These are phyloP conservation scores for Argynnis bischoffii DNA, from an alignment of 2,888 invertebrate genomes.

Conservation along the genomic window DNA sequence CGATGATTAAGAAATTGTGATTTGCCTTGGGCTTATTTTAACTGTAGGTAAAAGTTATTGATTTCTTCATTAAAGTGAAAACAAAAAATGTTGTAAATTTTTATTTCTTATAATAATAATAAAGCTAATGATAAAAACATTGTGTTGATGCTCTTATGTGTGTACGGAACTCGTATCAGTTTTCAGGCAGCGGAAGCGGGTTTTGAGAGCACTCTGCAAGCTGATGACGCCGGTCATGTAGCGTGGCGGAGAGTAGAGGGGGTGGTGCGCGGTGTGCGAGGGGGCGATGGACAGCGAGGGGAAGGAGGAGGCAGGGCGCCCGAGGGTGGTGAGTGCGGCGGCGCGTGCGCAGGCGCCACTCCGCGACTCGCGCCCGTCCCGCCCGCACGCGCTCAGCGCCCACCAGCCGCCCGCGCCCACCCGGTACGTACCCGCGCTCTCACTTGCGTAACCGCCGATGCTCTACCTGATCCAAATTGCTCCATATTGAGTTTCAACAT, in stretches of 20 bases:
- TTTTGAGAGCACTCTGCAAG: no score
- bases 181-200: conserved; percentile 21
- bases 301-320: conserved; percentile 25
- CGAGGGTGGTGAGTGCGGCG: conserved; percentile 34
- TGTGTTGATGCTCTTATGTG: no score
- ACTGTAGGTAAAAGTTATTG: no score
- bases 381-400: conserved; percentile 46
- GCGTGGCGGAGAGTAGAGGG: no score
- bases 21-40: no score
- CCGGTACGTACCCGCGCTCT: conserved; percentile 60
- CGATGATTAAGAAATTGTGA: no score
- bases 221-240: no score
- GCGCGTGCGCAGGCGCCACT: conserved; percentile 50
- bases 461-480: conserved; percentile 37
- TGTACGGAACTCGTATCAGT: conserved; percentile 20
- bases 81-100: no score
- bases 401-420: conserved; percentile 42
- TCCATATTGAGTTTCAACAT: conserved; percentile 33
- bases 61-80: no score
- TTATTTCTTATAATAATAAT: no score
- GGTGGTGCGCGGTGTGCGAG: no score
- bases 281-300: conserved; percentile 1
- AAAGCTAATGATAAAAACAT: no score
- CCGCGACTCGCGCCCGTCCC: conserved; percentile 63
- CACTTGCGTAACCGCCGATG: conserved; percentile 43